Conservation (phyloP, 2,888 invertebrate genomes). For the Sminthurides aquaticus region DNA sequence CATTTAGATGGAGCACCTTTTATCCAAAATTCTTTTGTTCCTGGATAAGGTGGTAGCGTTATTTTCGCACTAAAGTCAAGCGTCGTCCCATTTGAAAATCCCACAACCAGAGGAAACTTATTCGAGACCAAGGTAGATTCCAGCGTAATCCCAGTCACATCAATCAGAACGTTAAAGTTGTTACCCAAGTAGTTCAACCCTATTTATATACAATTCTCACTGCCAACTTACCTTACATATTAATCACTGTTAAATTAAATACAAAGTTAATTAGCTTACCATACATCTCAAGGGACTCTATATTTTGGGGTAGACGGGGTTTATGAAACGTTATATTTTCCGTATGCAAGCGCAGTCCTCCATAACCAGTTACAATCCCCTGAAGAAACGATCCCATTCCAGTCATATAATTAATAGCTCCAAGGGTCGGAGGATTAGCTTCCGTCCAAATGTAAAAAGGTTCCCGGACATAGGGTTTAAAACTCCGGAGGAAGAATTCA, state of each 20-base stretch:
- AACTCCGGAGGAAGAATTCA: conserved; percentile 45
- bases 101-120: conserved; percentile 4
- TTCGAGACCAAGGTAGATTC: background rate
- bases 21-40: background rate
- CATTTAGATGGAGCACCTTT: background rate
- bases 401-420: conserved; percentile 48
- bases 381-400: conserved; percentile 50
- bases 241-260: too few species aligned
- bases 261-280: conserved; percentile 34
- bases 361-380: conserved; percentile 48
- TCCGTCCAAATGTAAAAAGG: conserved; percentile 50
- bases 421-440: conserved; percentile 44
- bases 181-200: conserved; percentile 9
- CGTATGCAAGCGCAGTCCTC: conserved; percentile 45
- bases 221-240: too few species aligned
- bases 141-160: background rate
- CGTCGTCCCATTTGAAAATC: conserved; percentile 1
- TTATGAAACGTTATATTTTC: conserved; percentile 39
- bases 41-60: background rate
- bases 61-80: background rate
- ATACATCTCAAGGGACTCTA: conserved; percentile 44
- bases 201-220: too few species aligned
- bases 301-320: conserved; percentile 44
- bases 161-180: background rate
- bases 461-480: conserved; percentile 44